Percentiles rank a stretch among this genome's conserved stretches.
Conservation (phyloP, 2,797 vertebrate species). For the Caiman crocodilus region DNA sequence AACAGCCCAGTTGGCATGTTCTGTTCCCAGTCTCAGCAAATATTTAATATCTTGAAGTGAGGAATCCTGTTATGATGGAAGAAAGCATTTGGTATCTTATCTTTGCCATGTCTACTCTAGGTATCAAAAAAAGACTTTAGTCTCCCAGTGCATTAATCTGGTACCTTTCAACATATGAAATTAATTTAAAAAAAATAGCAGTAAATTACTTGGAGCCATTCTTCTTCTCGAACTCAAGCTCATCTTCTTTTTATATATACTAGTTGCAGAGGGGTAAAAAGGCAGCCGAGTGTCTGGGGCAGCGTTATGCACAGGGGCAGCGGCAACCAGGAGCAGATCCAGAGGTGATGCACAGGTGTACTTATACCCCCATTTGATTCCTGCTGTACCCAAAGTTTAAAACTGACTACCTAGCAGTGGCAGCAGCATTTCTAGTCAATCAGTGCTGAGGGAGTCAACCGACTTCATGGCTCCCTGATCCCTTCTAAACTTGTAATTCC, state of each 20-base stretch:
- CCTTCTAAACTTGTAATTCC: too few species aligned
- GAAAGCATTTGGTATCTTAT: neutral
- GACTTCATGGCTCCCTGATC: too few species aligned
- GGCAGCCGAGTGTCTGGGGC: too few species aligned
- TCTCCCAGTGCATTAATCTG: neutral
- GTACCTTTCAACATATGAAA: too few species aligned
- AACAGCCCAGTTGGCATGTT: neutral
- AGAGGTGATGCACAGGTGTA: too few species aligned
- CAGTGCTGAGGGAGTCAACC: too few species aligned
- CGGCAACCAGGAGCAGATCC: too few species aligned
- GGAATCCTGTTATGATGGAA: neutral
- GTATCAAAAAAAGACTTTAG: neutral
- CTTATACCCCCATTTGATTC: too few species aligned
- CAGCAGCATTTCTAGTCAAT: too few species aligned
- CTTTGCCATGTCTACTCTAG: neutral
- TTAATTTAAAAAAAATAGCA: neutral
- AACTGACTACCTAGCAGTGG: too few species aligned
- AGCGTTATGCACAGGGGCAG: too few species aligned
- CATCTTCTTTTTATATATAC: neutral
- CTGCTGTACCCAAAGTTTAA: too few species aligned
- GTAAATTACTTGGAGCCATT: neutral
- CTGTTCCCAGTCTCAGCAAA: neutral
- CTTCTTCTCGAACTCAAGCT: neutral
- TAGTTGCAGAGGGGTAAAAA: neutral
- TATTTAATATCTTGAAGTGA: neutral